Evolutionary conservation across 2,888 invertebrate genomes (phyloP), one percentile per base, ranked within the genome.

Genomic region (Archaeoteleia sp.): DNA sequence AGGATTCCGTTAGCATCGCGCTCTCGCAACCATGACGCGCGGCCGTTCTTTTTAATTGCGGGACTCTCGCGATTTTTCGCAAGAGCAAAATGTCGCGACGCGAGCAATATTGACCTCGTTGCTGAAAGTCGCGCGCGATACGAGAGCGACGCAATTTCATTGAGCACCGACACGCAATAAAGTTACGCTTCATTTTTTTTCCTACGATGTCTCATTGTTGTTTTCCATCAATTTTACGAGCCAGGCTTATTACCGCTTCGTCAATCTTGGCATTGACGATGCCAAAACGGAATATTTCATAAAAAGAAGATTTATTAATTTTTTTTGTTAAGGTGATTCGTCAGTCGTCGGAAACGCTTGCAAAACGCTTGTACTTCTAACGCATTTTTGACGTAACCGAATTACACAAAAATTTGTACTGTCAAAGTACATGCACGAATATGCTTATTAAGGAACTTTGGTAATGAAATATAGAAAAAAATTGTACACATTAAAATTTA

Each of bases 1-100:
- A 39, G 32, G 32, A 43, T 63, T 55, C 54, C 54, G 54, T 54
- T 48, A 17, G 17, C n/a, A 32, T 45, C 45, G 30, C 32, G 35
- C 13, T 17, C 12, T 60, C 37, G 40, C 48, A 32, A 48, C 58
- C 48, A 34, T 27, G 37, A 42, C 42, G 30, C 42, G 40, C 45
- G 54, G 39, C 20, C 15, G 17, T 14, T 30, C 10, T 12, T 45
- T 46, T 55, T 53, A 6, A 40, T 42, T 10, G 23, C 25, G 23
- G 23, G 7, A 40, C 9, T 15, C 37, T 3, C 23, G 32, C 34
- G 9, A 35, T n/a, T 29, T 49, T 37, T 37, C 23, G 27, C 49
- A 37, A 20, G 8, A 42, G 23, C 34, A n/a, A 10, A 37, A 42
- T 23, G 20, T 25, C 37, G 29, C 35, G 8, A 2, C 9, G 12